Evolutionary conservation across 2,888 invertebrate genomes (phyloP).

Genomic region (Polylopha cassiicola): DNA sequence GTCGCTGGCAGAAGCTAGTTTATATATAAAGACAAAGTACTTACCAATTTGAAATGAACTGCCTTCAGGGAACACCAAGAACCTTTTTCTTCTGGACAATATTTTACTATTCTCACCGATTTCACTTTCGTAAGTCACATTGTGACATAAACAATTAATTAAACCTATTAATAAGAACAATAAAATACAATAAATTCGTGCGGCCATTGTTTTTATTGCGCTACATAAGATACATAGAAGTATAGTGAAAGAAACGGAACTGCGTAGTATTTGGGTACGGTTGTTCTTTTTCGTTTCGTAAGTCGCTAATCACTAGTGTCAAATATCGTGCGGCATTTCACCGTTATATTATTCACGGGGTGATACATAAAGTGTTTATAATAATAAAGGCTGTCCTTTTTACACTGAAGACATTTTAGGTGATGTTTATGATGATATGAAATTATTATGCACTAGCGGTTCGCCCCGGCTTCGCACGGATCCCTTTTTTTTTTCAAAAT

Average conservation of each 20-base stretch:
- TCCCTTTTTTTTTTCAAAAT: no score
- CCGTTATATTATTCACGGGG: slow-evolving; percentile 42
- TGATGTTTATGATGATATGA: no score
- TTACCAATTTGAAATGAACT: slow-evolving; percentile 79
- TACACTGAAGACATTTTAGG: no score
- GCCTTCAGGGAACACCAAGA: slow-evolving; percentile 78
- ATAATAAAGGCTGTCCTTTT: no score
- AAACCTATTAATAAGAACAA: not conserved
- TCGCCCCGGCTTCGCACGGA: no score
- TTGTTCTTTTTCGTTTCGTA: slow-evolving; percentile 26
- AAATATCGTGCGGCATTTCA: slow-evolving; percentile 36
- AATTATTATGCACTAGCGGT: no score
- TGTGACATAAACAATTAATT: not conserved
- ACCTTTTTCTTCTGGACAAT: slow-evolving; percentile 74
- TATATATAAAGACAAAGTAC: slow-evolving; percentile 26
- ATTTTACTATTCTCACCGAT: slow-evolving; percentile 35
- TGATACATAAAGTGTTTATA: slow-evolving; percentile 28
- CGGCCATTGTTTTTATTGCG: no score
- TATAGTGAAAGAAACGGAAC: not conserved
- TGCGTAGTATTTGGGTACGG: slow-evolving; percentile 13
- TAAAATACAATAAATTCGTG: no score
- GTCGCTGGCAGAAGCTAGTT: not conserved
- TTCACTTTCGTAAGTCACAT: slow-evolving; percentile 13
- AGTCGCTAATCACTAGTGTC: slow-evolving; percentile 51
- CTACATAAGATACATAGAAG: no score